phyloP scores from a whole-genome alignment of 2,113 vertebrate species.

The Gracilinanus agilis region DNA sequence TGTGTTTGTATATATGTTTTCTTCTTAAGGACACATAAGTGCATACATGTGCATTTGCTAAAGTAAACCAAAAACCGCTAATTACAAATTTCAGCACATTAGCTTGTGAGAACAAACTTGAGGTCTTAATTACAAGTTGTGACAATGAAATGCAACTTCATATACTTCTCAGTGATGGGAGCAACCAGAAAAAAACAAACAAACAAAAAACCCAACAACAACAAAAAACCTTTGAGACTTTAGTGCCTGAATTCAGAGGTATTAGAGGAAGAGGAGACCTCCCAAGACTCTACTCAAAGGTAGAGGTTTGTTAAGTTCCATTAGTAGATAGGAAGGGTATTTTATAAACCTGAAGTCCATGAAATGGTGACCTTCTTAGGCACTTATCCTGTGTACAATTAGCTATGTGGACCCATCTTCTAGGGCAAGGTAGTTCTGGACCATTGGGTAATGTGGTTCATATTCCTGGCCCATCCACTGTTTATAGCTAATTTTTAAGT shows the following conservation, averaged over 20 bases:
- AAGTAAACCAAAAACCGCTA: slow-evolving; percentile 16
- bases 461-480: background rate
- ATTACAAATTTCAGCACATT: slow-evolving; percentile 17
- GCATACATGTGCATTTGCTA: background rate
- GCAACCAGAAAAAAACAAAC: slow-evolving; percentile 11
- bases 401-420: background rate
- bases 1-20: slow-evolving; percentile 27
- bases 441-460: background rate
- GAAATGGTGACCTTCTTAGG: background rate
- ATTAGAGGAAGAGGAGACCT: slow-evolving; percentile 1
- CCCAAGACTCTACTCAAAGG: background rate
- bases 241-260: background rate
- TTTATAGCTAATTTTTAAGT: background rate
- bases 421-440: background rate
- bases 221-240: background rate
- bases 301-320: background rate
- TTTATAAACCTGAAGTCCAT: background rate
- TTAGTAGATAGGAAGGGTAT: slow-evolving; percentile 7
- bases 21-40: slow-evolving; percentile 41
- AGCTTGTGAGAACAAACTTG: background rate
- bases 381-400: rapidly evolving
- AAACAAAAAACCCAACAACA: background rate
- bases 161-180: slow-evolving; percentile 8
- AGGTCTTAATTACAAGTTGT: slow-evolving; percentile 34
- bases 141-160: background rate